Percentiles rank a stretch among this genome's conserved stretches.
phyloP scores from a whole-genome alignment of 1,140 invertebrate genomes.

The Drosophila virilis region DNA sequence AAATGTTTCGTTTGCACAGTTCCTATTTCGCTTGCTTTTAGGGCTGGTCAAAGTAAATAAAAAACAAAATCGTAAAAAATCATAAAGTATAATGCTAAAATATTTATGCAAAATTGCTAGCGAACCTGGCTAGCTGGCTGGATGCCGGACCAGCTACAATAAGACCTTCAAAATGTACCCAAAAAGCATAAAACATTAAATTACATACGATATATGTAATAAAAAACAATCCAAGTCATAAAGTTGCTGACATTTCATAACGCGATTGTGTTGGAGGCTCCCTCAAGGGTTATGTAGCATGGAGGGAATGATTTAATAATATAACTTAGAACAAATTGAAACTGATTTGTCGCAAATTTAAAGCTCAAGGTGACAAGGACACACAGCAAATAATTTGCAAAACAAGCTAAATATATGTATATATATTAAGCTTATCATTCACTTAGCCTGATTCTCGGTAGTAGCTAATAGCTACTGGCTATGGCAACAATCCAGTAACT shows the following conservation, averaged over 20 bases:
- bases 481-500: slow-evolving; percentile 34
- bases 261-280: slow-evolving; percentile 34
- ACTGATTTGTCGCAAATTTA: neutral
- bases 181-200: slow-evolving; percentile 70
- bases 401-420: neutral
- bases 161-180: slow-evolving; percentile 34
- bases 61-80: slow-evolving; percentile 74
- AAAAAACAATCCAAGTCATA: slow-evolving; percentile 75
- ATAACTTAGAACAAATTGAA: slow-evolving; percentile 6
- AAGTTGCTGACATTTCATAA: slow-evolving; percentile 51
- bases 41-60: slow-evolving; percentile 57
- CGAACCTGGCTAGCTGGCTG: slow-evolving; percentile 61
- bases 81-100: slow-evolving; percentile 75
- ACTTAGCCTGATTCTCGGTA: slow-evolving; percentile 40
- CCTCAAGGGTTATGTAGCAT: neutral
- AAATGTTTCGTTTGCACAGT: neutral
- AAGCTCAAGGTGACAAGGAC: neutral
- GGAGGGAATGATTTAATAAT: neutral
- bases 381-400: too few species aligned
- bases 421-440: slow-evolving; percentile 25
- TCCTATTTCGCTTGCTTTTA: neutral
- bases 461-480: slow-evolving; percentile 65
- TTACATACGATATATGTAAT: slow-evolving; percentile 62
- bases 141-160: slow-evolving; percentile 28
- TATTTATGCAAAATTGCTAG: slow-evolving; percentile 72